Evolutionary conservation across 1,140 invertebrate genomes (phyloP).

Genomic region (Glomeris maerens): DNA sequence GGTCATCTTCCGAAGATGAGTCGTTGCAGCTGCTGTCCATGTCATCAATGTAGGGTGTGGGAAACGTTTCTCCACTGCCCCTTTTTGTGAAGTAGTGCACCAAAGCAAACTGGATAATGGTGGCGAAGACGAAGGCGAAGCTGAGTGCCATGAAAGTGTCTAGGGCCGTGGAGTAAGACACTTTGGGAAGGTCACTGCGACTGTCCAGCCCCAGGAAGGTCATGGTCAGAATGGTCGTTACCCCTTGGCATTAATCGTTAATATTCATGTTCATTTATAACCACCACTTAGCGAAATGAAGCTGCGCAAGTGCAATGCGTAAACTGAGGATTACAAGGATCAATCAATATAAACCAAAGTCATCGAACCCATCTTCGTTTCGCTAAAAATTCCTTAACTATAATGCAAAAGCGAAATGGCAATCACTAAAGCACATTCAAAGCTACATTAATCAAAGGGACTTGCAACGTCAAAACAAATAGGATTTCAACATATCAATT

Average conservation of each 20-base stretch:
- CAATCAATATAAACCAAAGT: no score
- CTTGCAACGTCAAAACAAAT: no score
- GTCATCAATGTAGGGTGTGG: no score
- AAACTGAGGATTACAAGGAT: no score
- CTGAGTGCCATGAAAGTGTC: slow-evolving; percentile 77
- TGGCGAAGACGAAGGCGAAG: slow-evolving; percentile 74
- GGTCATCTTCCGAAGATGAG: slow-evolving; percentile 42
- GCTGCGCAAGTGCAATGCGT: no score
- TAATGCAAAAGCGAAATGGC: no score
- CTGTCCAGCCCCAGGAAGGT: slow-evolving; percentile 73
- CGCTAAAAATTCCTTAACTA: no score
- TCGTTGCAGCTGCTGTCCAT: slow-evolving; percentile 44
- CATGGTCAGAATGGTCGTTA: slow-evolving; percentile 76
- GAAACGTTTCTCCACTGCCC: slow-evolving; percentile 65
- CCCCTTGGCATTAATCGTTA: no score
- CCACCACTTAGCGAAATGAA: neutral
- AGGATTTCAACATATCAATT: no score
- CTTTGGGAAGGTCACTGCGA: slow-evolving; percentile 68
- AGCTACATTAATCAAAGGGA: no score
- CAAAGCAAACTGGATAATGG: slow-evolving; percentile 70
- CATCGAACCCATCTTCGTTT: no score
- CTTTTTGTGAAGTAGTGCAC: slow-evolving; percentile 84
- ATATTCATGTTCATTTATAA: slow-evolving; percentile 7
- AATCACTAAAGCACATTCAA: no score
- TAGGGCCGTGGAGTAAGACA: slow-evolving; percentile 70